These are phyloP conservation scores for Troides aeacus DNA, from an alignment of 2,888 invertebrate genomes.

Conservation along the genomic window DNA sequence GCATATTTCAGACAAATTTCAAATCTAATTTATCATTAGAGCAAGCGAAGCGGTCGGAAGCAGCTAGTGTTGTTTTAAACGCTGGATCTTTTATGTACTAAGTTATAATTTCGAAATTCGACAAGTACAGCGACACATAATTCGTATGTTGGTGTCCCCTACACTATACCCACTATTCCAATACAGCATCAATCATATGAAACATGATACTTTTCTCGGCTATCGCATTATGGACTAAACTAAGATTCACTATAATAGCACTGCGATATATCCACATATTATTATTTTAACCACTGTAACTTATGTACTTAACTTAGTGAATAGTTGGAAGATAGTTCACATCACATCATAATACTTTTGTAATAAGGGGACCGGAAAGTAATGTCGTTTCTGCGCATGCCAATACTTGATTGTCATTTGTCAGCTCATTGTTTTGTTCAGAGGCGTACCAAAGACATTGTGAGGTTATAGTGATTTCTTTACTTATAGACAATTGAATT, in stretches of 20 bases:
- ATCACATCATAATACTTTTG: too few relatives aligned
- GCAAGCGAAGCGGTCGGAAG: too few relatives aligned
- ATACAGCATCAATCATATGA: conserved; percentile 43
- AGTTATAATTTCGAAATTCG: not conserved
- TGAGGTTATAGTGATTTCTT: too few relatives aligned
- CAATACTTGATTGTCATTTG: too few relatives aligned
- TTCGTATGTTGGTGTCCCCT: conserved; percentile 6
- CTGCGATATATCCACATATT: not conserved
- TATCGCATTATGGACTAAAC: conserved; percentile 28
- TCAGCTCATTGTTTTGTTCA: too few relatives aligned
- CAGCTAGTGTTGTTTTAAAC: too few relatives aligned
- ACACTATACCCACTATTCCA: conserved; percentile 34
- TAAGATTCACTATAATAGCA: not conserved
- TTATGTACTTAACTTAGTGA: not conserved
- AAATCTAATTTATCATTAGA: too few relatives aligned
- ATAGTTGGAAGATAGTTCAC: not conserved
- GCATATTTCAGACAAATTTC: too few relatives aligned
- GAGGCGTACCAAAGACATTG: too few relatives aligned
- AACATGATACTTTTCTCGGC: conserved; percentile 37
- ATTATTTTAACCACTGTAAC: not conserved
- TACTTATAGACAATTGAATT: too few relatives aligned
- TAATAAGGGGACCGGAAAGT: too few relatives aligned
- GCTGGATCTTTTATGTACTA: not conserved
- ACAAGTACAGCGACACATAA: not conserved
- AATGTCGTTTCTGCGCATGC: too few relatives aligned